Evolutionary conservation across 2,888 invertebrate genomes (phyloP).

Genomic region (Pristionchus japonicus): DNA sequence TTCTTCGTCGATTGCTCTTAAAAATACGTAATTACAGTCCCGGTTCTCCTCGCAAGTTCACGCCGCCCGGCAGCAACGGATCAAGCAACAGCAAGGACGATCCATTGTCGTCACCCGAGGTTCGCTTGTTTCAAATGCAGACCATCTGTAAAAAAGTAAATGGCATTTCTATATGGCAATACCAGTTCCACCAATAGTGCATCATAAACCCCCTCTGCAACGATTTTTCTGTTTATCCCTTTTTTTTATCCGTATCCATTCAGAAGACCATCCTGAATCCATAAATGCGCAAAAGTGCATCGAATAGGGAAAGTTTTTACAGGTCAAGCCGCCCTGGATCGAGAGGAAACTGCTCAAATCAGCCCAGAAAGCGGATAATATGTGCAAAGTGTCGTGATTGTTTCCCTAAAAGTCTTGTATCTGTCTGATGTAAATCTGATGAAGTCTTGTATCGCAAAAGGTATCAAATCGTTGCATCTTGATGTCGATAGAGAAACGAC

Average conservation of each 20-base stretch:
- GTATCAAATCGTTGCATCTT: too few species aligned
- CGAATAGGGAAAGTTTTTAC: neutral
- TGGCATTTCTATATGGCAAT: neutral
- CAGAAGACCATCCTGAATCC: neutral
- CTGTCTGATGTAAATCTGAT: neutral
- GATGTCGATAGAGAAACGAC: neutral
- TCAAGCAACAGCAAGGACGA: neutral
- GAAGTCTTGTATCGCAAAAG: too few species aligned
- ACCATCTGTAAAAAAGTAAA: too few species aligned
- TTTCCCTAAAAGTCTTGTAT: too few species aligned
- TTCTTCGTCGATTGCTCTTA: neutral
- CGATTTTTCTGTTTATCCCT: neutral
- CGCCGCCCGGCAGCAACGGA: neutral
- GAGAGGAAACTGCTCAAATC: neutral
- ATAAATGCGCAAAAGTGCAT: too few species aligned
- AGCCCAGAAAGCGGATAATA: neutral
- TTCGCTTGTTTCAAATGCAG: neutral
- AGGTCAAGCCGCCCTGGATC: constrained; percentile 22
- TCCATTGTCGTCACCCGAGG: neutral
- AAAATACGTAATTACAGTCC: neutral
- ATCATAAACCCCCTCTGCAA: neutral
- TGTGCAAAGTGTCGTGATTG: constrained; percentile 28
- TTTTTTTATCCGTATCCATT: too few species aligned
- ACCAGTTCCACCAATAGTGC: neutral
- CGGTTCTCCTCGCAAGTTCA: neutral